These are phyloP conservation scores for Phodopus roborovskii DNA, from an alignment of 2,113 vertebrate genomes.

Conservation along the genomic window DNA sequence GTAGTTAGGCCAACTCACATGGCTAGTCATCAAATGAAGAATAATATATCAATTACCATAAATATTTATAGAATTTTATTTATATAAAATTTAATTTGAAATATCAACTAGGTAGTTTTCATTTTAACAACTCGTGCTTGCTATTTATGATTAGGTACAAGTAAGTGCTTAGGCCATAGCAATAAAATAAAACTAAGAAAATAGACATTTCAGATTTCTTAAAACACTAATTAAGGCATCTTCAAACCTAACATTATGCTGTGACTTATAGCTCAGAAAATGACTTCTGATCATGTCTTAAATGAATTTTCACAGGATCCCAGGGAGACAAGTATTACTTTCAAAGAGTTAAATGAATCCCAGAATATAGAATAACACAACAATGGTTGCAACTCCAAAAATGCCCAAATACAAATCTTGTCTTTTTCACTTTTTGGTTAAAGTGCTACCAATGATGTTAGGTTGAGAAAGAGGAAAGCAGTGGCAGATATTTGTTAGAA, in stretches of 20 bases:
- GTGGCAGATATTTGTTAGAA: not conserved
- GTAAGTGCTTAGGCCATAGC: not conserved
- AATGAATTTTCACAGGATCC: not conserved
- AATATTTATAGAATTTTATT: not conserved
- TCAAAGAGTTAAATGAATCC: constrained; percentile 14
- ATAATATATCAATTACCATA: not conserved
- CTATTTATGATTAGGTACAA: constrained; percentile 25
- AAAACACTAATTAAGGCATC: constrained; percentile 44
- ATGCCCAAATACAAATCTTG: not conserved
- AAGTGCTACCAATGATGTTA: not conserved
- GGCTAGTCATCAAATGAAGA: constrained; percentile 30
- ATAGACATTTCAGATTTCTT: constrained; percentile 18
- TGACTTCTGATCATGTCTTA: constrained; percentile 37
- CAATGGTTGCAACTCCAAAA: constrained; percentile 12
- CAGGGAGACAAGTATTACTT: constrained; percentile 36
- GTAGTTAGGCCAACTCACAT: constrained; percentile 1
- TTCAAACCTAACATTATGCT: constrained; percentile 14
- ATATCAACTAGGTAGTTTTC: not conserved
- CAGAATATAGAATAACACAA: not conserved
- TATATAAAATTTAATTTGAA: constrained; percentile 20
- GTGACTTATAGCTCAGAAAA: constrained; percentile 43
- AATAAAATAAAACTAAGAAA: constrained; percentile 54
- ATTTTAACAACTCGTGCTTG: not conserved
- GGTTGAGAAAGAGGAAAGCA: not conserved
- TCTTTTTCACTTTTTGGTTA: constrained; percentile 22